Evolutionary conservation across 2,888 invertebrate genomes (phyloP), one percentile per base, ranked within the genome.

Genomic region (Gandaritis pyraliata): DNA sequence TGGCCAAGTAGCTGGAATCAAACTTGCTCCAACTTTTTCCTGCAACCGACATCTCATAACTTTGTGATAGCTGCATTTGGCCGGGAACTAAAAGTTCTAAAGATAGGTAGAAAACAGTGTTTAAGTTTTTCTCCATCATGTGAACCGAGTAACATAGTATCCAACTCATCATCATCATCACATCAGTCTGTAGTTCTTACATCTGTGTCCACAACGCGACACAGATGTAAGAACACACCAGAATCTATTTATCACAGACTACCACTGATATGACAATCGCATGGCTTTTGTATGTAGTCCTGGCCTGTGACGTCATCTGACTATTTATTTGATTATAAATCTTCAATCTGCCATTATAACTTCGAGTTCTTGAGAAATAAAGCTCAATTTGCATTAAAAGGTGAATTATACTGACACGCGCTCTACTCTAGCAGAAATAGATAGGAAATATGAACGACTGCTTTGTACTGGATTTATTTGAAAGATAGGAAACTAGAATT

Each of bases 1-100:
- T 4, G 7, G 23, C 43, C 2, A 11, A 53, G 49, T 45, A 57
- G 18, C 45, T 43, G 49, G 39, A 30, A 33, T 43, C 50, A 13
- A 61, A 58, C 50, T 58, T 30, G 50, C 30, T 15, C 43, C 33
- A 53, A 62, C 49, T 62, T 58, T 61, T 58, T 62, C 52, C 54
- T 49, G 62, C 58, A 58, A 53, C 45, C 45, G 62, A 62, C 53
- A 15, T 41, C 30, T 33, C 51, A 41, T 29, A 51, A 56, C 56
- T 61, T 61, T 57, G 43, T 48, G 52, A 52, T 46, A 61, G 55
- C 49, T 60, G 59, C 61, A 43, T 57, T 30, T 53, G 33, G 11
- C 16, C 33, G 30, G 15, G 29, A 16, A 30, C 15, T 43, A 16
- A 41, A 43, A 43, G 43, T 16, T 16, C 16, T 16, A 11, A 10